Conservation (phyloP, 2,888 invertebrate genomes). For the Gryllus longicercus region DNA sequence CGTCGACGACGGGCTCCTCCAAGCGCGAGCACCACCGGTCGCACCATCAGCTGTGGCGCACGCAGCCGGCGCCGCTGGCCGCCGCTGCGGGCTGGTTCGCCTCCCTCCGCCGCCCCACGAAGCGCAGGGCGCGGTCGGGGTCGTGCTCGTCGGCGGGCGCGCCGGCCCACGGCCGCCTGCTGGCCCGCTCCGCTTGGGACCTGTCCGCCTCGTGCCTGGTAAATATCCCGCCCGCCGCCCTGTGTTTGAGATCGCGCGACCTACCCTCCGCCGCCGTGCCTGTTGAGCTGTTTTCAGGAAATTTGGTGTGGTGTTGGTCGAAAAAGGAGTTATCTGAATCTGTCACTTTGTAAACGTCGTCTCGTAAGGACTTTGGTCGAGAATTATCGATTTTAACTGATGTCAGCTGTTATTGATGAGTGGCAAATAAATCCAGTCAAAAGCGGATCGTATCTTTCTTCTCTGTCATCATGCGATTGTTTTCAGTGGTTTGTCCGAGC, state of each 20-base stretch:
- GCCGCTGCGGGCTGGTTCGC: slow-evolving; percentile 76
- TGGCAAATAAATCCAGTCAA: no score
- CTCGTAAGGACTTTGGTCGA: no score
- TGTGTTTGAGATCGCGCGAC: neutral
- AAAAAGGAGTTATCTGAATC: no score
- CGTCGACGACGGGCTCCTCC: slow-evolving; percentile 12
- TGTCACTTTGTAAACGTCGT: no score
- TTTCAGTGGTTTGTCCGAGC: no score
- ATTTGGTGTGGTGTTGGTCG: no score
- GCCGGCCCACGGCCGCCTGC: slow-evolving; percentile 37
- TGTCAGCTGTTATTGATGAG: no score
- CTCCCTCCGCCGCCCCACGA: slow-evolving; percentile 61
- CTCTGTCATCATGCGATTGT: no score
- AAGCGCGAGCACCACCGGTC: slow-evolving; percentile 8
- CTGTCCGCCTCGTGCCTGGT: slow-evolving; percentile 57
- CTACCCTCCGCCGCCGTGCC: no score
- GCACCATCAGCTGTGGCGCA: slow-evolving; percentile 24
- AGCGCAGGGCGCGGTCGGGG: slow-evolving; percentile 48
- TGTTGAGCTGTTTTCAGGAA: no score
- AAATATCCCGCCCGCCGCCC: neutral
- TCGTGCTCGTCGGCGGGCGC: slow-evolving; percentile 42
- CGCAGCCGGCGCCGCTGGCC: slow-evolving; percentile 36
- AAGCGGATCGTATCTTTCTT: no score
- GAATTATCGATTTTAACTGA: no score
- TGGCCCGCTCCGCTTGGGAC: slow-evolving; percentile 57